These are phyloP conservation scores for Tetragnatha montana DNA, from an alignment of 2,888 invertebrate genomes.

Conservation along the genomic window DNA sequence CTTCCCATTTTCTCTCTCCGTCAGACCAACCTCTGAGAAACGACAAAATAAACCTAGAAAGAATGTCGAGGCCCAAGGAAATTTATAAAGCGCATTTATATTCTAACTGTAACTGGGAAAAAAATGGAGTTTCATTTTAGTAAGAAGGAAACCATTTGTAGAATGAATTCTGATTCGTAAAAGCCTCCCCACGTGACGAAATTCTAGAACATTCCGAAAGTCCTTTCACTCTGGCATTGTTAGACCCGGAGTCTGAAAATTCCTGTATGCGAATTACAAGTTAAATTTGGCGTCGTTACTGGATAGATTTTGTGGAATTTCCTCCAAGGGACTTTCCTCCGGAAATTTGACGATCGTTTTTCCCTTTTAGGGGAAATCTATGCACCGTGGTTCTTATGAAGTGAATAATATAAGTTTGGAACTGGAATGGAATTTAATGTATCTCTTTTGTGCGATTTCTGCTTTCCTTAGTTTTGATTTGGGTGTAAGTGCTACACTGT, in stretches of 20 bases:
- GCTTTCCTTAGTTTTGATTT: background rate
- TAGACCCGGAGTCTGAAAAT: background rate
- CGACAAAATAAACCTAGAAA: background rate
- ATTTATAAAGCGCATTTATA: constrained; percentile 27
- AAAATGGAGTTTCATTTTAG: constrained; percentile 31
- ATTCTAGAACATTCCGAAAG: constrained; percentile 16
- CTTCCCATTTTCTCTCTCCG: background rate
- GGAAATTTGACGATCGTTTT: background rate
- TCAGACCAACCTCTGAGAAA: background rate
- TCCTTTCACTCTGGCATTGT: constrained; percentile 11
- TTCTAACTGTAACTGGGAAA: constrained; percentile 10
- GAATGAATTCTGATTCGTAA: constrained; percentile 36
- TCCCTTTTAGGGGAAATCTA: background rate
- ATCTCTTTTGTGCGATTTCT: background rate
- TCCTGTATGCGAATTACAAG: constrained; percentile 14
- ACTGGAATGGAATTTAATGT: background rate
- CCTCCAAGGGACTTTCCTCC: background rate
- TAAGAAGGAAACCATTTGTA: constrained; percentile 10
- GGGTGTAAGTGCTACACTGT: background rate
- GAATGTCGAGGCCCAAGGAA: background rate
- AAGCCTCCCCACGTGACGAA: constrained; percentile 23
- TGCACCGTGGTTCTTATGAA: background rate
- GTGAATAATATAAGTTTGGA: background rate
- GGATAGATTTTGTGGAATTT: background rate
- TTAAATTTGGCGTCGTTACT: background rate